These are phyloP conservation scores for Tricholauxania praeusta DNA, from an alignment of 2,888 invertebrate genomes.

Conservation along the genomic window DNA sequence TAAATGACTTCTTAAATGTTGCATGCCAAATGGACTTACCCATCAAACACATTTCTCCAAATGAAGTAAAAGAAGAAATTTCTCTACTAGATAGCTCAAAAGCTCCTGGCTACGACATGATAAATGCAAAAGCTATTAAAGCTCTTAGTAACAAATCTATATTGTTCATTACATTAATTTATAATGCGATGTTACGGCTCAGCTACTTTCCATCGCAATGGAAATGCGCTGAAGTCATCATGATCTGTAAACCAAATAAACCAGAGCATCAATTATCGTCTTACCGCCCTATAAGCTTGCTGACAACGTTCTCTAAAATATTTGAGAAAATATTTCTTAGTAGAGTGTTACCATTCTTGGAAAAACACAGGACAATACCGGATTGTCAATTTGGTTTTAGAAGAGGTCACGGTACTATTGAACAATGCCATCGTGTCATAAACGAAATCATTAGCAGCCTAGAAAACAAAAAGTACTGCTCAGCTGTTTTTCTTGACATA, in stretches of 20 bases:
- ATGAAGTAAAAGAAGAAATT: no score
- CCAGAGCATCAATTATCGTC: neutral
- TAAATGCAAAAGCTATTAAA: neutral
- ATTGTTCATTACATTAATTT: neutral
- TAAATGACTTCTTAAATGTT: neutral
- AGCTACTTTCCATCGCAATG: constrained; percentile 12
- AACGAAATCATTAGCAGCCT: neutral
- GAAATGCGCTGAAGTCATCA: constrained; percentile 2
- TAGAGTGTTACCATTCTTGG: constrained; percentile 4
- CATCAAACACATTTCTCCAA: no score
- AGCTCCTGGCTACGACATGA: neutral
- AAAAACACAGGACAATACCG: neutral
- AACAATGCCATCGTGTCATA: constrained; percentile 14
- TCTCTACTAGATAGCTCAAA: no score
- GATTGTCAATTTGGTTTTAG: constrained; percentile 23
- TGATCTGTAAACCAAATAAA: neutral
- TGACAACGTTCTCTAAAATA: constrained; percentile 13
- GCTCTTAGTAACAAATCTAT: neutral
- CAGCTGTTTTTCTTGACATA: neutral
- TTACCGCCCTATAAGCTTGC: constrained; percentile 3
- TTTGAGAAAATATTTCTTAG: constrained; percentile 5
- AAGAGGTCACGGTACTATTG: constrained; percentile 6
- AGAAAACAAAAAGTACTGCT: neutral
- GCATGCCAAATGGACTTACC: neutral
- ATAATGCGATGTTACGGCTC: neutral